Percentiles rank a stretch among this genome's conserved stretches.
phyloP scores from a whole-genome alignment of 1,140 invertebrate species.

The Bombus polaris region DNA sequence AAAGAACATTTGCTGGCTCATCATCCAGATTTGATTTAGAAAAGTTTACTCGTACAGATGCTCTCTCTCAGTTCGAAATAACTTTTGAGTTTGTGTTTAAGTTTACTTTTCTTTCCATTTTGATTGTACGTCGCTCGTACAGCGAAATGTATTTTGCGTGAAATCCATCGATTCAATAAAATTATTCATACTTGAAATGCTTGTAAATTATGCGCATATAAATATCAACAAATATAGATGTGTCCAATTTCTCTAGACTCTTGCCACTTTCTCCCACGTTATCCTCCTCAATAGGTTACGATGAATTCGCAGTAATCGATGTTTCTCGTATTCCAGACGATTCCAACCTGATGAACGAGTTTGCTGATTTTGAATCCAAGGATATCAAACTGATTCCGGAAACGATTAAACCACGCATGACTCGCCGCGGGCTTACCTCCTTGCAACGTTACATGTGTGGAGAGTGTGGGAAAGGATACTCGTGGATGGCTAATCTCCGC shows the following conservation, averaged over 20 bases:
- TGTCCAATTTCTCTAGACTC: not conserved
- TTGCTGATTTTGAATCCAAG: not conserved
- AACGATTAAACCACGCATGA: not conserved
- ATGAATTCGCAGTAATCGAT: conserved; percentile 17
- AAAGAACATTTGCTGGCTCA: conserved; percentile 64
- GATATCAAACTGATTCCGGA: not conserved
- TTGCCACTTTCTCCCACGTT: too few relatives aligned
- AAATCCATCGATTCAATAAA: conserved; percentile 39
- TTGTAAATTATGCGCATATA: not conserved
- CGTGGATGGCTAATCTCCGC: conserved; percentile 68
- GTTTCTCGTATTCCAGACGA: conserved; percentile 44
- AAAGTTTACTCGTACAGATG: not conserved
- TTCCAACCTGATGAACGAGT: conserved; percentile 14
- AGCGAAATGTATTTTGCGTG: conserved; percentile 40
- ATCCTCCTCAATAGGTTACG: not conserved
- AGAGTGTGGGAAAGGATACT: conserved; percentile 72
- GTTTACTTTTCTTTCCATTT: not conserved
- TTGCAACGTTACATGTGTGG: conserved; percentile 64
- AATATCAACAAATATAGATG: not conserved
- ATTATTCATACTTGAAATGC: not conserved
- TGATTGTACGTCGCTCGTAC: not conserved
- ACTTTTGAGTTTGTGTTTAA: not conserved
- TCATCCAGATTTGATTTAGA: conserved; percentile 22
- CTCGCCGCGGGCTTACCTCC: not conserved
- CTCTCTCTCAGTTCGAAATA: not conserved